Conservation (phyloP, 1,140 invertebrate species). For the Apis mellifera region DNA sequence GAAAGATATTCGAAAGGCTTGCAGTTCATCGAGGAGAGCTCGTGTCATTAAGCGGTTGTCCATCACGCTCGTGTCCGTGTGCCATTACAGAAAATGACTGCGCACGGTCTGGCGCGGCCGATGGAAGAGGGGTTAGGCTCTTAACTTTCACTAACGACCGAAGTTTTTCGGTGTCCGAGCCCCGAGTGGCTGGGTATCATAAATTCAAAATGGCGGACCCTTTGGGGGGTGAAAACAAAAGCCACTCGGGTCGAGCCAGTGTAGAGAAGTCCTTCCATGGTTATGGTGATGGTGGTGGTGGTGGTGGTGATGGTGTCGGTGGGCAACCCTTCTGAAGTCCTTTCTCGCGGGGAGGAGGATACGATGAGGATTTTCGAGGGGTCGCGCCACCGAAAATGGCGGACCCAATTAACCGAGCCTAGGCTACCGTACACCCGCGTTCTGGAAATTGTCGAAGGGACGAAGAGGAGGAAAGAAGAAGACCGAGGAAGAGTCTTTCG, state of each 20-base stretch:
- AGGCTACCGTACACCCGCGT: slow-evolving; percentile 64
- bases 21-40: not conserved
- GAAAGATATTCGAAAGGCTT: slow-evolving; percentile 13
- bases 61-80: slow-evolving; percentile 49
- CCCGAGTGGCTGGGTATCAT: slow-evolving; percentile 76
- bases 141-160: slow-evolving; percentile 79
- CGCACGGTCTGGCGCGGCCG: slow-evolving; percentile 54
- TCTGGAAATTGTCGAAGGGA: slow-evolving; percentile 57
- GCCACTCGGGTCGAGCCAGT: slow-evolving; percentile 69
- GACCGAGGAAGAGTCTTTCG: slow-evolving; percentile 60
- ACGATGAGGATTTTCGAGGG: slow-evolving; percentile 70
- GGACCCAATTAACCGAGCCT: slow-evolving; percentile 80
- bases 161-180: slow-evolving; percentile 81
- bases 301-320: slow-evolving; percentile 49
- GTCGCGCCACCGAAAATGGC: slow-evolving; percentile 80
- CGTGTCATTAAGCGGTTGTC: slow-evolving; percentile 40
- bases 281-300: slow-evolving; percentile 15
- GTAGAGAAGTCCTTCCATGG: slow-evolving; percentile 36
- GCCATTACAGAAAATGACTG: slow-evolving; percentile 64
- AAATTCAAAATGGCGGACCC: slow-evolving; percentile 81
- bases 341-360: slow-evolving; percentile 50
- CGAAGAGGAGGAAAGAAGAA: slow-evolving; percentile 60
- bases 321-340: slow-evolving; percentile 78
- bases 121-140: slow-evolving; percentile 41
- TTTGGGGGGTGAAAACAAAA: slow-evolving; percentile 80